Evolutionary conservation across 1,140 invertebrate genomes (phyloP).

Genomic region (Araneus ventricosus): DNA sequence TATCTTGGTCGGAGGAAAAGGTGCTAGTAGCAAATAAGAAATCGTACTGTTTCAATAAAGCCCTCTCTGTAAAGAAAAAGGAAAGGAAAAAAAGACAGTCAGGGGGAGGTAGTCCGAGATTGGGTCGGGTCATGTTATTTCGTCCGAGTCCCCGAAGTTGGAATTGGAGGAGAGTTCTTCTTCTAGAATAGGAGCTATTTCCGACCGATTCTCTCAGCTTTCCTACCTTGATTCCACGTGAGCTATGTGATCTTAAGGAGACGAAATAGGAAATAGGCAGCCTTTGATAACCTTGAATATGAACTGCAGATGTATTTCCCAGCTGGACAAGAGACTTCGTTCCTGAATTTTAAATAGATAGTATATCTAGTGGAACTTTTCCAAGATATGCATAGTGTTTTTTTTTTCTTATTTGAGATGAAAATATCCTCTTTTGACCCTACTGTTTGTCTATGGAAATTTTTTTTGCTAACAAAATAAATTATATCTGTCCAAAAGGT

Average conservation of each 20-base stretch:
- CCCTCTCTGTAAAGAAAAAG: neutral
- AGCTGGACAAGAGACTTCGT: neutral
- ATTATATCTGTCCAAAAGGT: too few species aligned
- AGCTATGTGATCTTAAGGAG: constrained; percentile 28
- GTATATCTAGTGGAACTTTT: neutral
- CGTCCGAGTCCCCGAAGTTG: constrained; percentile 63
- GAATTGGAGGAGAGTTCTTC: constrained; percentile 49
- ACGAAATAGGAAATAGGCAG: neutral
- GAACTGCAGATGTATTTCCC: neutral
- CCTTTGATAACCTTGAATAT: constrained; percentile 32
- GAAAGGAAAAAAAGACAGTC: neutral
- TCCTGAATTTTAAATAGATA: neutral
- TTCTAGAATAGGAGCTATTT: constrained; percentile 39
- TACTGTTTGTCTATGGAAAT: too few species aligned
- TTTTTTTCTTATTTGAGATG: too few species aligned
- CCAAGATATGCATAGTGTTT: neutral
- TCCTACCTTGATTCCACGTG: constrained; percentile 34
- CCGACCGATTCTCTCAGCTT: constrained; percentile 26
- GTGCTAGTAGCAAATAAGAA: constrained; percentile 69
- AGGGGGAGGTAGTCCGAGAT: constrained; percentile 45
- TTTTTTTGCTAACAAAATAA: too few species aligned
- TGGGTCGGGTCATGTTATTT: constrained; percentile 70
- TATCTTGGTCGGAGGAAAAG: constrained; percentile 52
- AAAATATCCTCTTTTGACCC: too few species aligned
- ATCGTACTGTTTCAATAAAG: constrained; percentile 75